phyloP scores from a whole-genome alignment of 2,113 vertebrate species.

The Lucifuga dentata region DNA sequence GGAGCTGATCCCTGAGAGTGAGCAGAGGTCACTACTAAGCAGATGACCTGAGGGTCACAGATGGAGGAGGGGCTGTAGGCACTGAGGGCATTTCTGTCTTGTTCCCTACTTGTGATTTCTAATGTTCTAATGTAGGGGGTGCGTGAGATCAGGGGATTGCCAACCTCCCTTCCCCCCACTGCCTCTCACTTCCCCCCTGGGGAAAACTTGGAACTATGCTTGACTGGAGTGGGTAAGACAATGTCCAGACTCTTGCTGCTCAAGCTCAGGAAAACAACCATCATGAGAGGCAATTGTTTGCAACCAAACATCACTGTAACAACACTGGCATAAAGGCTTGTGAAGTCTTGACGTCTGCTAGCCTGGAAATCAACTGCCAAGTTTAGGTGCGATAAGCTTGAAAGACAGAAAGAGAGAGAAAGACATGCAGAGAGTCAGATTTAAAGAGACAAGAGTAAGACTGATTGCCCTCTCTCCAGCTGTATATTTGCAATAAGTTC shows the following conservation, averaged over 20 bases:
- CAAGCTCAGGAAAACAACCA: conserved; percentile 53
- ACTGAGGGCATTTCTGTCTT: conserved; percentile 58
- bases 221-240: conserved; percentile 53
- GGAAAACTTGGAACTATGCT: conserved; percentile 51
- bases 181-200: conserved; percentile 15
- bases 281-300: conserved; percentile 47
- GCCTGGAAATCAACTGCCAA: conserved; percentile 47
- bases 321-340: conserved; percentile 41
- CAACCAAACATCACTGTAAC: conserved; percentile 49
- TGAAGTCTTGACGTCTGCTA: conserved; percentile 11
- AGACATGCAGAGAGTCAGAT: conserved; percentile 21
- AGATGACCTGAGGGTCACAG: conserved; percentile 61
- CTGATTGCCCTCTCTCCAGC: conserved; percentile 50
- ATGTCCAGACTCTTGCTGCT: conserved; percentile 68
- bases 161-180: conserved; percentile 60
- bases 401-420: conserved; percentile 37
- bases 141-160: conserved; percentile 68
- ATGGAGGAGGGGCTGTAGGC: conserved; percentile 47
- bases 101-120: conserved; percentile 66
- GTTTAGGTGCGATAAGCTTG: conserved; percentile 43
- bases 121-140: conserved; percentile 69
- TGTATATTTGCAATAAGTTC: conserved; percentile 69
- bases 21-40: conserved; percentile 52
- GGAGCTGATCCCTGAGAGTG: conserved; percentile 20
- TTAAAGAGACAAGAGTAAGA: conserved; percentile 60